Evolutionary conservation across 2,888 invertebrate species (phyloP), one percentile per base, ranked within the genome.

Genomic region (Eurytoma californica): DNA sequence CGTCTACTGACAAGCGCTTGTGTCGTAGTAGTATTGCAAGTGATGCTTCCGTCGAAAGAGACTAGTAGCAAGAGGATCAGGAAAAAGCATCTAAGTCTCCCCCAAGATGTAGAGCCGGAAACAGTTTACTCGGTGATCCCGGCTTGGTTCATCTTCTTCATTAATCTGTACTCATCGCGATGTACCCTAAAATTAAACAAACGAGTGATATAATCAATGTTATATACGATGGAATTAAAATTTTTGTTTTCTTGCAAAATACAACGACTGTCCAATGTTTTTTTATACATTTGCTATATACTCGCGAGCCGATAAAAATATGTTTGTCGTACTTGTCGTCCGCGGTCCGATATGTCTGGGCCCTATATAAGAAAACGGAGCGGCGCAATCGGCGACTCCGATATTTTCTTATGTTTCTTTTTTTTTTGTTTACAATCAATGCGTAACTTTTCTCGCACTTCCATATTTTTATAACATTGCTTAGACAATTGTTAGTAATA

Each of bases 341-440:
- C 84, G 82, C 82, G 84, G 84, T 85, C 84, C 86, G 87, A 87
- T 87, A 86, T 87, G 87, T 87, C 85, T 84, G 85, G 84, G 84
- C 84, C 82, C 82, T 84, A 83, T 65, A 70, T 73, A 47, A 57
- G 66, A 74, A 74, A 68, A 73, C 73, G 55, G 55, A 77, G 73
- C 47, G 49, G 72, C 80, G 4, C 53, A 57, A 3, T 53, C 18
- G 58, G 30, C 55, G 63, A 58, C 70, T 69, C 72, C 66, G 57
- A 72, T 78, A 63, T 70, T 80, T 69, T 49, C 28, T 69, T 39
- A 39, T 39, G 49, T 69, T n/a, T 68, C 68, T 74, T 39, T 39
- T 69, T 76, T 80, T 57, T 75, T 65, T 78, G 39, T 55, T 72
- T 66, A 78, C 65, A 79, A 49, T 74, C 51, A 66, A 76, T 72